These are phyloP conservation scores for Falco concolor DNA, from an alignment of 2,797 vertebrate species.

Conservation along the genomic window DNA sequence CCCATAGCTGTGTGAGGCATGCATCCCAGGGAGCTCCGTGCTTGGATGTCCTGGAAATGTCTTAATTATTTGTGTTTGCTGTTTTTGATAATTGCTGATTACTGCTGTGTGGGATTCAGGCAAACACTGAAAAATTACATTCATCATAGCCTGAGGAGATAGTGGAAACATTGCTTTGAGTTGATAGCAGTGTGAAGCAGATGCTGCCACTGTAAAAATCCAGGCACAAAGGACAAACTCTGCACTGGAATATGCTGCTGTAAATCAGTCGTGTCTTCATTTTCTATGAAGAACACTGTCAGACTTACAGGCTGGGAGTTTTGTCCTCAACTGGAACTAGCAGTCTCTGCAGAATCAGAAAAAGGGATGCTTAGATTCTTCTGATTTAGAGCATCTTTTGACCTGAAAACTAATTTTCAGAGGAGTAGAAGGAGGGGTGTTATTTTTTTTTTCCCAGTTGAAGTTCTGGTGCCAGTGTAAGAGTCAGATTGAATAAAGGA, in stretches of 20 bases:
- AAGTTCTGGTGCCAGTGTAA: neutral
- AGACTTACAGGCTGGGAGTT: neutral
- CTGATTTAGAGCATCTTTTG: neutral
- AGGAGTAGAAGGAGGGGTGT: neutral
- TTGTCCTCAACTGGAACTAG: neutral
- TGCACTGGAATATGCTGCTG: neutral
- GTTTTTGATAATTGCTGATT: constrained; percentile 41
- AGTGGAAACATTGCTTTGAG: neutral
- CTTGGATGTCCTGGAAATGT: neutral
- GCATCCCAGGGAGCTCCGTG: neutral
- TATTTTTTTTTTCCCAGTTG: neutral
- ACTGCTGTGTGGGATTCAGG: constrained; percentile 18
- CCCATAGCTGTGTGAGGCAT: neutral
- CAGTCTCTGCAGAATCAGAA: neutral
- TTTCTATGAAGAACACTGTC: neutral
- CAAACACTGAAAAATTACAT: constrained; percentile 17
- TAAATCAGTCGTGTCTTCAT: neutral
- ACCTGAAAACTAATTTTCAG: neutral
- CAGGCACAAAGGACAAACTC: neutral
- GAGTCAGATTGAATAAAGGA: neutral
- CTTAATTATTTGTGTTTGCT: constrained; percentile 49
- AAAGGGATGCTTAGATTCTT: neutral
- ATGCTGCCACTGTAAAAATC: neutral
- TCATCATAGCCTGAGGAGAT: constrained; percentile 9
- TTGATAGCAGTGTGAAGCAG: neutral